Evolutionary conservation across 1,140 invertebrate species (phyloP), one percentile per base, ranked within the genome.

Genomic region (Drosophila oshimai): DNA sequence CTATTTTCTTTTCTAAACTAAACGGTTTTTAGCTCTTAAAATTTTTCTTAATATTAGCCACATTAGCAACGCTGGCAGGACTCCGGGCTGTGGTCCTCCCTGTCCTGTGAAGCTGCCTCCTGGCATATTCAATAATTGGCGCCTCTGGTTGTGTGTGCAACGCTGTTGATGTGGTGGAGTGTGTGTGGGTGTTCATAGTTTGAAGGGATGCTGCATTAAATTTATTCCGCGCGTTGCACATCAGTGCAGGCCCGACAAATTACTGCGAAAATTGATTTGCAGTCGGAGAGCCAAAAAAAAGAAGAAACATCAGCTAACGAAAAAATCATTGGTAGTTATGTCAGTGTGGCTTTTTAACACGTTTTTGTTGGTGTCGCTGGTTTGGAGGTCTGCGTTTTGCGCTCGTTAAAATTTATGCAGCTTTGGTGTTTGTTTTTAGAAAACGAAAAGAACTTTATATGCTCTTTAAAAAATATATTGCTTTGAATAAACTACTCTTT

Each of bases 181-280:
- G 49, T 9, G 20, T 34, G 29, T 34, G 18, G 39, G 13, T 29
- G 39, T 36, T 51, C 54, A 58, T 50, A 84, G 79, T 74, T 84
- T 84, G 70, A 84, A 78, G 74, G 50, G 70, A 84, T 79, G 80
- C 53, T 58, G 79, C 74, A 84, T 84, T 84, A 83, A 84, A 83
- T 84, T n/a, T n/a, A n/a, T n/a, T 83, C 62, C 34, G 37, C 29
- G 39, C 62, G 42, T 36, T 51, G 18, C 53, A 42, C 47, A 77
- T 73, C 55, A 83, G 61, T 53, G 31, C 53, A 78, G 55, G 44
- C 55, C 49, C 70, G 50, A 49, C 60, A 83, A 81, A 77, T 77
- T 50, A 61, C 61, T 60, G 39, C 39, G 49, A 58, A 84, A 84
- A 83, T 83, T 83, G 79, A 84, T 83, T 84, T 54, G 13, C 58